phyloP scores from a whole-genome alignment of 2,797 vertebrate species.

The Halcyon leucocephala region DNA sequence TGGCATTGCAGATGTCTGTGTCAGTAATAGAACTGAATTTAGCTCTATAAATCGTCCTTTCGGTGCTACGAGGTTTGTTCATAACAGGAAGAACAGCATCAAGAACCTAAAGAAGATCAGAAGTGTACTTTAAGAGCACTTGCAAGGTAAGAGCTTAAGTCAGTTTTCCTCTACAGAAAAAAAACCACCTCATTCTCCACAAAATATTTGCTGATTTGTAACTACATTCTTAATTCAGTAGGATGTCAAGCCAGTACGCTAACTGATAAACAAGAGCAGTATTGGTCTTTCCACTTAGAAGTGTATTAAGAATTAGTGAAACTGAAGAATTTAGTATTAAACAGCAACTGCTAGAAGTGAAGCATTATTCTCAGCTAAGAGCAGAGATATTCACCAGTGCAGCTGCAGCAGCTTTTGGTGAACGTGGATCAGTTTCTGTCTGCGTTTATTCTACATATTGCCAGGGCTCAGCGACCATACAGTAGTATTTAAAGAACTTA shows the following conservation, averaged over 20 bases:
- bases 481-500: not conserved
- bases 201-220: not conserved
- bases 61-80: conserved; percentile 80
- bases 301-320: not conserved
- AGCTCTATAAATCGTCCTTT: conserved; percentile 87
- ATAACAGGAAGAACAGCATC: conserved; percentile 91
- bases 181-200: fast-evolving
- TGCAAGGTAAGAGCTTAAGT: not conserved
- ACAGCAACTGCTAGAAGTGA: not conserved
- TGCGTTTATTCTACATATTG: not conserved
- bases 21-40: conserved; percentile 98
- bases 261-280: not conserved
- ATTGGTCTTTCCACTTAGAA: not conserved
- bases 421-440: not conserved
- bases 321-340: not conserved
- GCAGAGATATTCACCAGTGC: not conserved
- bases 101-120: conserved; percentile 84
- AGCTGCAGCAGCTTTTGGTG: not conserved
- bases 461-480: not conserved
- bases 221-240: not conserved
- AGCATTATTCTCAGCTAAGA: not conserved
- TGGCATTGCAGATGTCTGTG: conserved; percentile 94
- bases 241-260: not conserved
- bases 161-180: not conserved
- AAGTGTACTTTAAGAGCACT: not conserved